Evolutionary conservation across 92 coral and sea anemone species (phyloP).

Genomic region (Siderastrea siderea): DNA sequence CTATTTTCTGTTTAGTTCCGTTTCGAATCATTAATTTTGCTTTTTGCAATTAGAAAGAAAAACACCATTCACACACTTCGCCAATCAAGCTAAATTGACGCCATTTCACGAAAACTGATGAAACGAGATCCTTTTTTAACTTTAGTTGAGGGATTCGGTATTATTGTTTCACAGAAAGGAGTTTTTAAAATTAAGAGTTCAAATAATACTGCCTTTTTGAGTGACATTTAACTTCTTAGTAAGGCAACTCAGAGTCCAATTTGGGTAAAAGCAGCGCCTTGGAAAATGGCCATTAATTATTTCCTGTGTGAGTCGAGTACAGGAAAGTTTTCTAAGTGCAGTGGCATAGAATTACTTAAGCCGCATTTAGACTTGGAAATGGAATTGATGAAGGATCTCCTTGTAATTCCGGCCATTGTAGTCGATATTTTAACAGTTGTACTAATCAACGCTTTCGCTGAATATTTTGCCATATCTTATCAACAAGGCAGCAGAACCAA

Average conservation of each 20-base stretch:
- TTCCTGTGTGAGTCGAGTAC: constrained; percentile 59
- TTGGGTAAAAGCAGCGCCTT: constrained; percentile 21
- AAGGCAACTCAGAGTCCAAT: constrained; percentile 18
- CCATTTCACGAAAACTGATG: neutral
- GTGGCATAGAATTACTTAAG: constrained; percentile 47
- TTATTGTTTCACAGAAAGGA: constrained; percentile 2
- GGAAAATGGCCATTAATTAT: constrained; percentile 60
- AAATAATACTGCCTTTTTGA: neutral
- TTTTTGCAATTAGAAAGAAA: constrained; percentile 44
- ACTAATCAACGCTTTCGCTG: constrained; percentile 47
- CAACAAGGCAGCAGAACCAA: constrained; percentile 71
- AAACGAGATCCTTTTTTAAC: neutral
- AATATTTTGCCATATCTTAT: constrained; percentile 65
- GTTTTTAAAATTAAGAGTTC: neutral
- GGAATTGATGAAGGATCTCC: constrained; percentile 36
- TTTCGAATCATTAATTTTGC: constrained; percentile 51
- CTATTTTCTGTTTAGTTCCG: constrained; percentile 41
- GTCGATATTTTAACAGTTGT: constrained; percentile 76
- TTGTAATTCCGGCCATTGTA: constrained; percentile 54
- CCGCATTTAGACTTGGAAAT: constrained; percentile 26
- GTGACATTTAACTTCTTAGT: neutral
- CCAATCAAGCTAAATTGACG: constrained; percentile 19
- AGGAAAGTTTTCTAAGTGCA: constrained; percentile 44
- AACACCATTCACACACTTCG: constrained; percentile 16
- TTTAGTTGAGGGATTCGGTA: neutral